These are phyloP conservation scores for Tetranychus urticae DNA, from an alignment of 1,140 invertebrate species.

Conservation along the genomic window DNA sequence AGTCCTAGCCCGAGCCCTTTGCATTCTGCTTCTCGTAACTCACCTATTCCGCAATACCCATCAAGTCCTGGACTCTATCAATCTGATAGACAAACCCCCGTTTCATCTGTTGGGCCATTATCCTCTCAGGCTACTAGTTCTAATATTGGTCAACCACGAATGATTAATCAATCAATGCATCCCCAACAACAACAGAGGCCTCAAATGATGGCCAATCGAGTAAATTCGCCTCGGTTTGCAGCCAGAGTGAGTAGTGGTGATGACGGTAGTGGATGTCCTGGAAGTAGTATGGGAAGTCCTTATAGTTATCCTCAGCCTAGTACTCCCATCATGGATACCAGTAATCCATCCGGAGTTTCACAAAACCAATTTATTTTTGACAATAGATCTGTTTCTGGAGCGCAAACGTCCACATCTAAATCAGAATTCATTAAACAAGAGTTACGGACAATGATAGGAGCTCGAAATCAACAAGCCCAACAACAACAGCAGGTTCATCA, in stretches of 20 bases:
- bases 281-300: neutral
- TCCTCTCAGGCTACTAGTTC: neutral
- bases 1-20: neutral
- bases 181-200: neutral
- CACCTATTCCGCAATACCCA: neutral
- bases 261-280: neutral
- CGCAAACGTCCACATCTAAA: neutral
- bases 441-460: slow-evolving; percentile 56
- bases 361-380: neutral
- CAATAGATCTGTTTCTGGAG: neutral
- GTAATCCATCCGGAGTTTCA: neutral
- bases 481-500: neutral
- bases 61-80: neutral
- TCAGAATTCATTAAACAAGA: slow-evolving; percentile 69
- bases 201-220: neutral
- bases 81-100: neutral
- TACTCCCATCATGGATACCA: neutral
- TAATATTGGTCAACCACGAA: neutral
- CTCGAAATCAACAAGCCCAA: slow-evolving; percentile 36
- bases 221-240: neutral
- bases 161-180: neutral
- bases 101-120: neutral
- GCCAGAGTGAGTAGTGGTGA: too few species aligned
- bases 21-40: neutral
- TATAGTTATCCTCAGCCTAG: neutral